Evolutionary conservation across 2,888 invertebrate genomes (phyloP), one percentile per base, ranked within the genome.

Genomic region (Heterodera filipjevi): DNA sequence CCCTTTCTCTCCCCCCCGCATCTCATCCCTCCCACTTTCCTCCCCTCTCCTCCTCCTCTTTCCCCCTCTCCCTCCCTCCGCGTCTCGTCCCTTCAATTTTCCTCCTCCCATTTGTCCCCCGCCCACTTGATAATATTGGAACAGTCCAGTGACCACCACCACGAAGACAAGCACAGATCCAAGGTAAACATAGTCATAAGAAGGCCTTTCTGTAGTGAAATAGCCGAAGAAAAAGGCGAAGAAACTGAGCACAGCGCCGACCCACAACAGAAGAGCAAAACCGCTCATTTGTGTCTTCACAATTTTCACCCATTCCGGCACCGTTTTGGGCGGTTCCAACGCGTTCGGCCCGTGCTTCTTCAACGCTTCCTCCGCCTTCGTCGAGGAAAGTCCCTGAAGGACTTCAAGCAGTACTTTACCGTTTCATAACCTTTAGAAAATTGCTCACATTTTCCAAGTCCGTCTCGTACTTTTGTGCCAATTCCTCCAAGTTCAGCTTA

Each of bases 231-330:
- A 82, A 82, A 86, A 89, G 53, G 89, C 89, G 71, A 89, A 82
- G 77, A 85, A 86, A 77, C 89, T 89, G 59, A 89, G 85, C 75
- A 89, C 75, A 16, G 88, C 87, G 79, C 89, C 89, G 35, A 87
- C 81, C 87, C 85, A 96, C 90, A 96, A 92, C 90, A 96, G 92
- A 91, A 93, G 86, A 0, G 94, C 95, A 91, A 97, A 97, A 2
- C 96, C 96, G 86, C 96, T 96, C 91, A 97, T 97, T 89, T 96
- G 92, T 92, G 96, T 95, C 93, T 96, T 96, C 92, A 95, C 95
- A 92, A 97, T 96, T 91, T 96, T 97, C 86, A 97, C 94, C 96
- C 96, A 97, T 92, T 96, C 96, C 89, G 96, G 96, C 82, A 96
- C 96, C 91, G 94, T 95, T 92, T 94, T 95, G 87, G 96, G 96